Evolutionary conservation across 2,113 vertebrate species (phyloP).

Genomic region (Pholis gunnellus): DNA sequence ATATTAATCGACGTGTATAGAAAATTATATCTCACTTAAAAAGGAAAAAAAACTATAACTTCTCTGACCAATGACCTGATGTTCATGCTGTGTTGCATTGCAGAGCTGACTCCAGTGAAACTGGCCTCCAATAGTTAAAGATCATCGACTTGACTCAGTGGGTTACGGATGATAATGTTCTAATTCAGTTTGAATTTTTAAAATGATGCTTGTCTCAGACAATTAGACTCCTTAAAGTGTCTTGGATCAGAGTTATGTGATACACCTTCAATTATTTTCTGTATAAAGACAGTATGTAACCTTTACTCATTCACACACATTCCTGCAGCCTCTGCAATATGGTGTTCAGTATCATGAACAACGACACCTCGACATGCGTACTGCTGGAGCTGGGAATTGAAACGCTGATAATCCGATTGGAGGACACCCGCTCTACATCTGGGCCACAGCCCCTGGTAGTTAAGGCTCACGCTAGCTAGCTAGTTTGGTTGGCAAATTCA

Average conservation of each 20-base stretch:
- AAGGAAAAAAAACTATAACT: slow-evolving; percentile 1
- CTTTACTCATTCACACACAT: no score
- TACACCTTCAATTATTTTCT: background rate
- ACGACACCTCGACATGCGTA: no score
- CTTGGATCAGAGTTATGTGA: background rate
- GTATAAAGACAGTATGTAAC: background rate
- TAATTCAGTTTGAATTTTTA: background rate
- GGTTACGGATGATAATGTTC: background rate
- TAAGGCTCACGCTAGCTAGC: no score
- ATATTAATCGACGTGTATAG: slow-evolving; percentile 30
- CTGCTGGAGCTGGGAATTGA: no score
- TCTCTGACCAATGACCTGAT: slow-evolving; percentile 7
- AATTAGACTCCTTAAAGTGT: background rate
- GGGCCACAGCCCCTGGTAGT: no score
- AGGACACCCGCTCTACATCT: no score
- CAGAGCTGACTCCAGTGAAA: background rate
- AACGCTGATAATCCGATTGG: no score
- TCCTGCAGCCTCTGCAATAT: no score
- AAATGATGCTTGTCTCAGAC: background rate
- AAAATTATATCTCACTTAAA: slow-evolving; percentile 20
- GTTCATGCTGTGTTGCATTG: slow-evolving; percentile 11
- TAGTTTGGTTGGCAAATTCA: no score
- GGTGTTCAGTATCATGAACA: no score
- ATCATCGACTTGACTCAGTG: background rate
- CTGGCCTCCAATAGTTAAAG: background rate